Evolutionary conservation across 2,113 vertebrate species (phyloP).

Genomic region (Clarias magur): DNA sequence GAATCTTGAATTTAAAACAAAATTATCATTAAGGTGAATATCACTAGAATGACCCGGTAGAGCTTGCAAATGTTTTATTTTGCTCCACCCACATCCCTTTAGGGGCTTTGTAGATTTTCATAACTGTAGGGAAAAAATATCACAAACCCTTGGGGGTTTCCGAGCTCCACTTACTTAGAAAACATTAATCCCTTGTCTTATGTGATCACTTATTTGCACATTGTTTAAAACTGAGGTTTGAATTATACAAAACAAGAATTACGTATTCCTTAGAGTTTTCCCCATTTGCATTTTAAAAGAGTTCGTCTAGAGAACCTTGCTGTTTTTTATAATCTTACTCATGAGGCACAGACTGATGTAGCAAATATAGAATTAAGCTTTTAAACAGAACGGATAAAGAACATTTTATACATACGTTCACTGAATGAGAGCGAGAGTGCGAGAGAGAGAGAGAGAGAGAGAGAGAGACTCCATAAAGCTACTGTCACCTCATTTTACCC

Average conservation of each 20-base stretch:
- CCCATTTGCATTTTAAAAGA: background rate
- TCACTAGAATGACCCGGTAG: too few species aligned
- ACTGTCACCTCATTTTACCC: slow-evolving; percentile 43
- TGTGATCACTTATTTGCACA: background rate
- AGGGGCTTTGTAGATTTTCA: too few species aligned
- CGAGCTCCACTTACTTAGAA: background rate
- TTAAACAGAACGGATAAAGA: slow-evolving; percentile 5
- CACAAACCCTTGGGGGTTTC: background rate
- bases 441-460: slow-evolving; percentile 1
- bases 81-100: too few species aligned
- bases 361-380: background rate
- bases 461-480: background rate
- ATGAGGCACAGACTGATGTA: background rate
- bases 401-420: background rate
- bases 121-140: background rate
- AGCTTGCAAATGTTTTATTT: too few species aligned
- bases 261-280: too few species aligned
- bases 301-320: background rate
- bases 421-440: slow-evolving; percentile 1
- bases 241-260: background rate
- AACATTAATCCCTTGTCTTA: background rate
- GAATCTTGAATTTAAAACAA: too few species aligned
- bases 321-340: background rate
- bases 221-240: background rate
- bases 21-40: too few species aligned